Evolutionary conservation across 92 coral and sea anemone genomes (phyloP), one percentile per base, ranked within the genome.

Genomic region (Blastomussa wellsi): DNA sequence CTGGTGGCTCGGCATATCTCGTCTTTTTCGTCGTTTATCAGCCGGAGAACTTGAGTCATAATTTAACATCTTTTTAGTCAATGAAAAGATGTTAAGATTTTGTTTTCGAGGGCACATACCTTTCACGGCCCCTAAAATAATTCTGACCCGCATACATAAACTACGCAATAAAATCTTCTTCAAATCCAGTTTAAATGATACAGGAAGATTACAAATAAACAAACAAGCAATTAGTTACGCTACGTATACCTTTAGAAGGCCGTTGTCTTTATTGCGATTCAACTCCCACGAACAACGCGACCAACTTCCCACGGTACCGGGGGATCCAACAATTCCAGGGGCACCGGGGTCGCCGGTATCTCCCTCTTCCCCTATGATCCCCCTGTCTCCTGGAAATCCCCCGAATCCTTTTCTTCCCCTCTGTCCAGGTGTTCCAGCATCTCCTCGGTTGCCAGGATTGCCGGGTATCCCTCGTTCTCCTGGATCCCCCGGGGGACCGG

Each of bases 231-330:
- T 0, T 17, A 15, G 51, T 49, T 14, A n/a, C 26, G 44, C 38
- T 20, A n/a, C n/a, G n/a, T n/a, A n/a, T n/a, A 91, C 94, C 92
- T 80, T 85, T 32, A 91, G 81, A 28, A 88, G 76, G 20, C 94
- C 94, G 24, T 69, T 84, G 75, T 91, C 94, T 77, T 81, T 84
- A 87, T 79, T 87, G 52, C 70, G 62, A 57, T 85, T 87, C 70
- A 91, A 37, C 77, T 75, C 89, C 94, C 94, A 91, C 11, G 85
- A 78, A 72, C 90, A 91, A 16, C 81, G 83, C 72, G 84, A 76
- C 94, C 92, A 84, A 57, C 78, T 47, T 47, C 91, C 91, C 76
- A 35, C 28, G 17, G 69, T 71, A 73, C 94, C 94, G 53, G 87
- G 82, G 2, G 77, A 64, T 5, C 94, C 94, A 16, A 70, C 80